Evolutionary conservation across 1,140 invertebrate genomes (phyloP), one percentile per base, ranked within the genome.

Genomic region (Trichomalopsis sarcophagae): DNA sequence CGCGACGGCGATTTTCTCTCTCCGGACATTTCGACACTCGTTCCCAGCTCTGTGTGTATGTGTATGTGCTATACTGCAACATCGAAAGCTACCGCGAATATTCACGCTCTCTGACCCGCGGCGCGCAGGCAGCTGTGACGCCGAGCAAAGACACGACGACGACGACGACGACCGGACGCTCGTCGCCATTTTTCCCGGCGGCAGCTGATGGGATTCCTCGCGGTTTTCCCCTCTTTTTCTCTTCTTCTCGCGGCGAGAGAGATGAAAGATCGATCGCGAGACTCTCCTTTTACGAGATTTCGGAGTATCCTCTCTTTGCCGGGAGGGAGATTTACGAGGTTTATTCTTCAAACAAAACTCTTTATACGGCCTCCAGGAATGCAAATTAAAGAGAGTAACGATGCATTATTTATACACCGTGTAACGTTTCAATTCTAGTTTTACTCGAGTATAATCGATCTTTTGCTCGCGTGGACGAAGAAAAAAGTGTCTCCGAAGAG

Each of bases 61-160:
- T 36, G 5, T 33, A 33, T 36, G 1, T 13, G 33, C 30, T 62
- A 21, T 21, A 7, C 11, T 13, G 21, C 17, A 62, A 36, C 17
- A 17, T 74, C 73, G 73, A 74, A 40, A 74, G 75, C 33, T 21
- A 66, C 62, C 62, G 33, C 36, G n/a, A 30, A 30, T 36, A 36
- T 79, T 66, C 79, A 81, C 79, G 79, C 62, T 81, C 62, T 81
- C 62, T 81, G 68, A 81, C 79, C 68, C 27, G 27, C 21, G n/a
- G 4, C 2, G 33, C 30, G 79, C 11, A 44, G 14, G 55, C 55
- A 7, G 14, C 55, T 62, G 6, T 62, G 55, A 44, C 55, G 21
- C 55, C 5, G 14, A n/a, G 55, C 21, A 62, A 62, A 21, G 55
- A 62, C 55, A 21, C 55, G 10, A 36, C 27, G 27, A 27, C 55